phyloP scores from a whole-genome alignment of 1,140 invertebrate species.

The Luehdorfia chinensis region DNA sequence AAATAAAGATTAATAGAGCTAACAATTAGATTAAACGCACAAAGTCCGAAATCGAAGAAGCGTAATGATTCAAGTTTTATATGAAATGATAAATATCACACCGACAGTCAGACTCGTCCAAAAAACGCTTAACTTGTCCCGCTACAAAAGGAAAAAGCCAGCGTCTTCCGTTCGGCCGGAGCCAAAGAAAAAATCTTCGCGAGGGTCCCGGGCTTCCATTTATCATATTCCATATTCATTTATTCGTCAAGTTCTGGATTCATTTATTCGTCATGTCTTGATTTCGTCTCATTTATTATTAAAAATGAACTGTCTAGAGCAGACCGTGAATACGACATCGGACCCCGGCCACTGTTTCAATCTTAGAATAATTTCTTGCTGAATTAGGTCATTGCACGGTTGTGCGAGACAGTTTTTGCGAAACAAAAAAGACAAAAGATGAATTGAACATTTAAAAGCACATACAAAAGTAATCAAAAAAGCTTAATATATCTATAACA shows the following conservation, averaged over 20 bases:
- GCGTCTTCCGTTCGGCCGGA: constrained; percentile 72
- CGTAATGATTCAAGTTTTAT: constrained; percentile 64
- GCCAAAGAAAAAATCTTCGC: constrained; percentile 74
- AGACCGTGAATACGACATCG: constrained; percentile 61
- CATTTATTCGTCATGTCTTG: constrained; percentile 79
- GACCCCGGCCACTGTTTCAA: constrained; percentile 67
- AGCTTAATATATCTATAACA: too few relatives aligned
- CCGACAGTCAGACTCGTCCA: constrained; percentile 58
- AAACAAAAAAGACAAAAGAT: background rate
- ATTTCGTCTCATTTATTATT: constrained; percentile 79
- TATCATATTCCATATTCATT: constrained; percentile 78
- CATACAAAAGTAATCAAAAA: too few relatives aligned
- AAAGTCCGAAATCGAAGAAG: constrained; percentile 44
- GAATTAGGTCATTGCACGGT: constrained; percentile 56
- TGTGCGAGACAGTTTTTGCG: constrained; percentile 24
- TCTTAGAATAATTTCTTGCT: constrained; percentile 70
- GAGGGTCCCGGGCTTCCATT: constrained; percentile 69
- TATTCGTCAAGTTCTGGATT: constrained; percentile 78
- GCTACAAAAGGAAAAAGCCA: constrained; percentile 76
- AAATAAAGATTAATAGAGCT: constrained; percentile 18
- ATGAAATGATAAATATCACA: constrained; percentile 74
- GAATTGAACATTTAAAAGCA: too few relatives aligned
- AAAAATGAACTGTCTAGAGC: constrained; percentile 78
- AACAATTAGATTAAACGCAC: constrained; percentile 28
- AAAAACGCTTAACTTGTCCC: constrained; percentile 76